A percentile compares a stretch with the other conserved stretches of the same genome.
Evolutionary conservation across 2,797 vertebrate species (phyloP).

Genomic region (Brachymystax lenok): DNA sequence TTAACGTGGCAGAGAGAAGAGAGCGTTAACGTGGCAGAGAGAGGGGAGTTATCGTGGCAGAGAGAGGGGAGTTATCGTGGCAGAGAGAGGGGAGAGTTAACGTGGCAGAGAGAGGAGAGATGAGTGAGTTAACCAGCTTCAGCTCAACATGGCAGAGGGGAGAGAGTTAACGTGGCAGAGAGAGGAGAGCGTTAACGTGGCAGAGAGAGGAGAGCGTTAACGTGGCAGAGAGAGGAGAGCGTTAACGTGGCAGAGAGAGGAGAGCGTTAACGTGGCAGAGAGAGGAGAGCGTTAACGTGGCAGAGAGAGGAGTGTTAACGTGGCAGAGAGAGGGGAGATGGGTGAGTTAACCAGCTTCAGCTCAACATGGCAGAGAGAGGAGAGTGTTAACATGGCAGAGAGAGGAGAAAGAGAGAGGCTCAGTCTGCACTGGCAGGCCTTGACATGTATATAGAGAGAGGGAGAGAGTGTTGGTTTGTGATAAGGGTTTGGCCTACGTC

Average conservation of each 20-base stretch:
- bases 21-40: conserved; percentile 18
- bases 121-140: too few relatives aligned
- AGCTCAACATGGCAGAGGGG: conserved; percentile 33
- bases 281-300: too few relatives aligned
- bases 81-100: neutral
- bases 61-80: neutral
- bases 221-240: too few relatives aligned
- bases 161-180: neutral
- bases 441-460: neutral
- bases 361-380: neutral
- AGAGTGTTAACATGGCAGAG: conserved; percentile 27
- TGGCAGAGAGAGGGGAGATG: too few relatives aligned
- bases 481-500: neutral
- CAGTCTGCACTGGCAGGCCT: conserved; percentile 6
- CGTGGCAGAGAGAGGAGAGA: conserved; percentile 29
- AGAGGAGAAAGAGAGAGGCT: conserved; percentile 12
- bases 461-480: conserved; percentile 9
- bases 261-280: too few relatives aligned
- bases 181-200: too few relatives aligned
- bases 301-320: too few relatives aligned
- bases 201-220: too few relatives aligned
- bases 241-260: too few relatives aligned
- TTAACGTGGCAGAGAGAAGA: conserved; percentile 4
- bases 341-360: conserved; percentile 19
- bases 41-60: too few relatives aligned